Base-by-base conservation (phyloP, 2,888 invertebrate genomes). In the Tetragonula carbonaria region DNA sequence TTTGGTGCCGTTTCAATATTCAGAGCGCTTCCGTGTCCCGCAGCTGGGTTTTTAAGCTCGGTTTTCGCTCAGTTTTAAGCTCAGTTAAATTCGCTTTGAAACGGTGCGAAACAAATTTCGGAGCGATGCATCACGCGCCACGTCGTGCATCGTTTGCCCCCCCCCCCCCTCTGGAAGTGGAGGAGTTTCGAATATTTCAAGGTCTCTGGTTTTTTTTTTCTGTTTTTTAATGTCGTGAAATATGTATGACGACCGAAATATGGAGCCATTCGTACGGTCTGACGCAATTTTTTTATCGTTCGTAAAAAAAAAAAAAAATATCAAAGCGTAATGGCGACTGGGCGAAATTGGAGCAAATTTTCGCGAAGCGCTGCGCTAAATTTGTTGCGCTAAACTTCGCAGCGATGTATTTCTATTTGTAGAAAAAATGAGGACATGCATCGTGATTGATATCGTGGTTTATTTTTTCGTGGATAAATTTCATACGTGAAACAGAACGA, bases 151-250 rank as follows among this genome's bases (percentile, higher is more conserved):
- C 33, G 57, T 57, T 57, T n/a, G 57, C 13, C 57, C n/a, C 14
- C 2, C 28, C 57, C n/a, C 14, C 23, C 23, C 23, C 23, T 23
- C 23, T 11, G n/a, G 57, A 59, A 59, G 57, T n/a, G n/a, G 57
- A 5, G 57, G 57, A n/a, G 57, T n/a, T n/a, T n/a, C 57, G 57
- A 59, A 59, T 59, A 59, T 59, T 59, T 59, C 57, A 23, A 59
- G 57, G 23, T 13, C 5, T n/a, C 14, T n/a, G n/a, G 13, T 51
- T 51, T 16, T 16, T 51, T n/a, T n/a, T n/a, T n/a, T n/a, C 4
- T n/a, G 3, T n/a, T 57, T 13, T 57, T n/a, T 0, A 14, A n/a
- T n/a, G 13, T 13, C 4, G 11, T 0, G 57, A 57, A n/a, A 21
- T 21, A 4, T 55, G 11, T 0, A 2, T n/a, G n/a, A n/a, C 5